phyloP scores from a whole-genome alignment of 2,888 invertebrate species.

The Seira ritae region DNA sequence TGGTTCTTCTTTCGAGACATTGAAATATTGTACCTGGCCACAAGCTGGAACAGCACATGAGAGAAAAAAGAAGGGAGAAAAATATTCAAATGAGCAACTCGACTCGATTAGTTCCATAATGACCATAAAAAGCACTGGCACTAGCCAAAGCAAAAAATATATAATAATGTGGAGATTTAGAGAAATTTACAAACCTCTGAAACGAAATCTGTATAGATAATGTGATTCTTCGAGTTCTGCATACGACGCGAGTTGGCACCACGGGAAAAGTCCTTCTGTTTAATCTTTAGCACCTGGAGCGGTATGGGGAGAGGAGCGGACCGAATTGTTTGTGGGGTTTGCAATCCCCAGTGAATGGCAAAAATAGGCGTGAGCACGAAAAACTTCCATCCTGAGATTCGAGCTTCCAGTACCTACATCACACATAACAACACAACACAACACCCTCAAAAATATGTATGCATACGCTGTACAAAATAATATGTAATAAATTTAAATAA shows the following conservation, averaged over 20 bases:
- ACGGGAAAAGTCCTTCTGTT: constrained; percentile 58
- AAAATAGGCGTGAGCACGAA: constrained; percentile 91
- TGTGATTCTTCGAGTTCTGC: constrained; percentile 71
- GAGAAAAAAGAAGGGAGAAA: not conserved
- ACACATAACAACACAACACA: not conserved
- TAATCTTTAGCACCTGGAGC: constrained; percentile 63
- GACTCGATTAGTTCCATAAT: constrained; percentile 26
- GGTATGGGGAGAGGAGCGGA: constrained; percentile 63
- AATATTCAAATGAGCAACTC: constrained; percentile 27
- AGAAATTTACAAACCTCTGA: constrained; percentile 65
- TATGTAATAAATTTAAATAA: constrained; percentile 6
- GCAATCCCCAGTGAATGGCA: constrained; percentile 93
- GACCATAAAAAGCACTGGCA: constrained; percentile 4
- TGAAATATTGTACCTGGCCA: constrained; percentile 72
- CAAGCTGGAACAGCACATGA: constrained; percentile 62
- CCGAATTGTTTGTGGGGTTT: constrained; percentile 76
- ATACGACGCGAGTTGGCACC: constrained; percentile 68
- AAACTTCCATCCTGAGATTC: constrained; percentile 91
- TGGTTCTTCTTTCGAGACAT: constrained; percentile 66
- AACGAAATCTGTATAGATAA: constrained; percentile 72
- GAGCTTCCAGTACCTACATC: constrained; percentile 93
- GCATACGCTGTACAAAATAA: too few relatives aligned
- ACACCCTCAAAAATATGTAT: too few relatives aligned
- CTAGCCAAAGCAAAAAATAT: too few relatives aligned
- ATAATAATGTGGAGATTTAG: not conserved